Percentiles rank a stretch among this genome's conserved stretches.
Evolutionary conservation across 2,113 vertebrate genomes (phyloP).

Genomic region (Macaca fascicularis): T2T-MFA8v1.1 NC_088388.1:58833001-58833500

Average conservation of each 20-base stretch:
- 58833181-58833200: neutral
- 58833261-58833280: neutral
- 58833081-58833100: neutral
- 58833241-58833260: neutral
- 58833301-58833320: neutral
- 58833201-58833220: neutral
- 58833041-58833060: neutral
- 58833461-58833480: neutral
- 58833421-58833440: neutral
- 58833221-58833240: neutral
- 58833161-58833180: neutral
- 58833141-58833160: neutral
- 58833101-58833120: neutral
- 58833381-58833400: conserved; percentile 40
- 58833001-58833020: neutral
- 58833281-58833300: conserved; percentile 10
- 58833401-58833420: neutral
- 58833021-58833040: neutral
- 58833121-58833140: neutral
- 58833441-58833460: neutral
- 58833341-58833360: conserved; percentile 12
- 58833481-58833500: conserved; percentile 17
- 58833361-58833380: conserved; percentile 8
- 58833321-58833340: neutral
- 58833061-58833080: neutral